Conservation (phyloP, 2,113 vertebrate species). For the Benthochromis sp. region DNA sequence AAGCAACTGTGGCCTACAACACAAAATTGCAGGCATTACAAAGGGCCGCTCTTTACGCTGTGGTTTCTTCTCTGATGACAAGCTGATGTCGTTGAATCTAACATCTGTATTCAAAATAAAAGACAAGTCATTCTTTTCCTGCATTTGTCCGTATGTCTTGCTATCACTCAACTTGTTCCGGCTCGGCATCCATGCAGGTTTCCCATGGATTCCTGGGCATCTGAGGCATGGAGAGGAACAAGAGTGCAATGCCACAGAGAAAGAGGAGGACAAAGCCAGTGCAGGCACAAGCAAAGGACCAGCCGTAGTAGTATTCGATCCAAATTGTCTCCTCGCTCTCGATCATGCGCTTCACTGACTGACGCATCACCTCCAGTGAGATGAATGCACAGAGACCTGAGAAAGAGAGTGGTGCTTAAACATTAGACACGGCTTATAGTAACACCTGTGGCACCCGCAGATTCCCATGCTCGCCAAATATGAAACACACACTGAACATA, state of each 20-base stretch:
- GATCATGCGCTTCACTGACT: constrained; percentile 93
- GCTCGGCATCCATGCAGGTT: constrained; percentile 93
- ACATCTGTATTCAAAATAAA: not conserved
- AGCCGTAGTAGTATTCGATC: constrained; percentile 85
- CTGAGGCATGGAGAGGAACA: constrained; percentile 88
- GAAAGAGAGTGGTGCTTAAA: not conserved
- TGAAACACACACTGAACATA: not conserved
- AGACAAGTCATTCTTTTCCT: not conserved
- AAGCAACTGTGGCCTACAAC: not conserved
- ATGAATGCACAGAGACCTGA: constrained; percentile 90
- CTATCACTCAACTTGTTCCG: constrained; percentile 70
- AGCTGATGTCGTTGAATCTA: not conserved
- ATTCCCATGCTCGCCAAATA: not conserved
- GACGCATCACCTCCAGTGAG: constrained; percentile 92
- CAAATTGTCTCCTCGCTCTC: constrained; percentile 89
- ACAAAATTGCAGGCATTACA: not conserved
- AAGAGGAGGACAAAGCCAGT: constrained; percentile 84
- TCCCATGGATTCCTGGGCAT: constrained; percentile 98
- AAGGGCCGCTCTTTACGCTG: not conserved
- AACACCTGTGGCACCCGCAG: not conserved
- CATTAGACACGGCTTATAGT: not conserved
- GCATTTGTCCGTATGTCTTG: not conserved
- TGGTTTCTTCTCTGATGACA: not conserved
- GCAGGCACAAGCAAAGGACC: constrained; percentile 92
- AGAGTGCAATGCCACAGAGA: constrained; percentile 79